Evolutionary conservation across 2,888 invertebrate species (phyloP).

Genomic region (Dusona sp.): DNA sequence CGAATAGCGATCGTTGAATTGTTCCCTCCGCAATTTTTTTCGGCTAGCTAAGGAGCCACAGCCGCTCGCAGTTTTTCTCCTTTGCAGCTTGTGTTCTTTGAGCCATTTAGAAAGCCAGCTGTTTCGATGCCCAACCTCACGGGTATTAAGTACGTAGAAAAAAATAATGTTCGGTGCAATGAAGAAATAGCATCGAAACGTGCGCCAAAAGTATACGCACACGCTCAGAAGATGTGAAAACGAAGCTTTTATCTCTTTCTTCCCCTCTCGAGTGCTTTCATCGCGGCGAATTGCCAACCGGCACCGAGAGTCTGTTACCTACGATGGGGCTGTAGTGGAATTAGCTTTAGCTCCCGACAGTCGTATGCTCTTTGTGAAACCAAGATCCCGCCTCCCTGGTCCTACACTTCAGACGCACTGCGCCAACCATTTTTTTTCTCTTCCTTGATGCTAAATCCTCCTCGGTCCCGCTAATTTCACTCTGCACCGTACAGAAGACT

Average conservation of each 20-base stretch:
- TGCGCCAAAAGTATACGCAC: slow-evolving; percentile 1
- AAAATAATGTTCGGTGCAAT: slow-evolving; percentile 19
- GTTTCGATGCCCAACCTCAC: slow-evolving; percentile 6
- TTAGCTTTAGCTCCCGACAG: slow-evolving; percentile 62
- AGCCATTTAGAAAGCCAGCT: slow-evolving; percentile 36
- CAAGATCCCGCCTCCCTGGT: slow-evolving; percentile 25
- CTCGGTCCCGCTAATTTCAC: slow-evolving; percentile 9
- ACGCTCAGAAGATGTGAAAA: slow-evolving; percentile 8
- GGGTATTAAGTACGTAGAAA: slow-evolving; percentile 13
- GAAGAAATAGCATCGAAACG: slow-evolving; percentile 8
- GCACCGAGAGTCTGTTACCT: slow-evolving; percentile 20
- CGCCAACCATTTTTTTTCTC: slow-evolving; percentile 30
- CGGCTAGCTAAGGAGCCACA: background rate
- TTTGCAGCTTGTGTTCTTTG: background rate
- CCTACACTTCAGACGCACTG: slow-evolving; percentile 29
- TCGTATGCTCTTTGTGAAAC: slow-evolving; percentile 66
- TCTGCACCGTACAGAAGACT: background rate
- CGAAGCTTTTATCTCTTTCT: background rate
- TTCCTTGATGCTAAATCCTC: slow-evolving; percentile 9
- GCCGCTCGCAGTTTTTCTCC: too few species aligned
- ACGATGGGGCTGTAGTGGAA: slow-evolving; percentile 53
- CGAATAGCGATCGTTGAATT: slow-evolving; percentile 40
- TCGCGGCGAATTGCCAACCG: slow-evolving; percentile 47
- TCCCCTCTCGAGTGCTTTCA: slow-evolving; percentile 35
- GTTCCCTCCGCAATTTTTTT: slow-evolving; percentile 15